These are phyloP conservation scores for Eptesicus fuscus DNA, from an alignment of 2,113 vertebrate genomes.

Conservation along the genomic window DNA sequence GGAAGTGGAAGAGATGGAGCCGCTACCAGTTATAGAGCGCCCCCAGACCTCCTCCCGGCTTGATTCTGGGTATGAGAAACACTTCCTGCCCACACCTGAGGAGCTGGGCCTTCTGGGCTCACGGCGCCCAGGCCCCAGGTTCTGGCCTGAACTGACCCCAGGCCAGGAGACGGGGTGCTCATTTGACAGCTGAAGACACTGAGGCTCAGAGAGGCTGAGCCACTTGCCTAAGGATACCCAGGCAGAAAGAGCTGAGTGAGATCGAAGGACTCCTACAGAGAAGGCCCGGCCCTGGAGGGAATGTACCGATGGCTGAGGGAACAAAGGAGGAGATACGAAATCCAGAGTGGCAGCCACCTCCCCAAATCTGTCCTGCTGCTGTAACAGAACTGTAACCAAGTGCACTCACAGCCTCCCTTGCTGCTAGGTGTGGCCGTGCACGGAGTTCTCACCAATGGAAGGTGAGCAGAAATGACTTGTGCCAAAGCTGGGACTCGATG, in stretches of 20 bases:
- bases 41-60: background rate
- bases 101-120: conserved; percentile 65
- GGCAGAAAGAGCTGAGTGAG: background rate
- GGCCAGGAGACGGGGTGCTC: background rate
- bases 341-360: background rate
- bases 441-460: background rate
- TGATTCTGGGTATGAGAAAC: conserved; percentile 76
- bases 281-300: background rate
- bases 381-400: background rate
- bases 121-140: background rate
- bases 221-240: background rate
- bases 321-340: background rate
- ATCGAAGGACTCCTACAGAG: background rate
- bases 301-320: background rate
- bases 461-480: rapidly evolving
- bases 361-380: background rate
- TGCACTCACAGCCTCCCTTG: background rate
- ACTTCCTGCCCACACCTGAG: conserved; percentile 76
- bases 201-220: background rate
- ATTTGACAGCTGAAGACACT: background rate
- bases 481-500: rapidly evolving
- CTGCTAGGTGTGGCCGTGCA: background rate
- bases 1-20: conserved; percentile 68
- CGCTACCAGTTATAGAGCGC: rapidly evolving
- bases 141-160: background rate